Percentiles rank a stretch among this genome's conserved stretches.
Evolutionary conservation across 1,140 invertebrate genomes (phyloP).

Genomic region (Drosophila malerkotliana): DNA sequence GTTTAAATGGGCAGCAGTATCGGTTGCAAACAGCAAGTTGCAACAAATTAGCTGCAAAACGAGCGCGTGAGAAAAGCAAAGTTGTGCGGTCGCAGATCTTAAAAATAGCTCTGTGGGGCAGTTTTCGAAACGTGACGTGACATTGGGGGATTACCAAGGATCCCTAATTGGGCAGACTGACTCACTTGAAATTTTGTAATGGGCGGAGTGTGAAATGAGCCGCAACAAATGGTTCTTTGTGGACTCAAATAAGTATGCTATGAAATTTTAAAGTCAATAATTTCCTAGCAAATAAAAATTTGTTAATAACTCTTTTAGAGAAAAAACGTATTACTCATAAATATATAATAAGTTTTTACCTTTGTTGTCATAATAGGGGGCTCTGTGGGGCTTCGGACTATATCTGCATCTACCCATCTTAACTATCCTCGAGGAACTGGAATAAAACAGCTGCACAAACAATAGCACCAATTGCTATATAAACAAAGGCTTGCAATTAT

Average conservation of each 20-base stretch:
- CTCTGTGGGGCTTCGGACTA: conserved; percentile 2
- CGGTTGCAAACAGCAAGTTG: conserved; percentile 45
- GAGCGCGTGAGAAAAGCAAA: conserved; percentile 77
- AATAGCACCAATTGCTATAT: conserved; percentile 16
- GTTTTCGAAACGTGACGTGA: conserved; percentile 38
- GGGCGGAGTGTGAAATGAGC: conserved; percentile 5
- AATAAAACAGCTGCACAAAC: conserved; percentile 63
- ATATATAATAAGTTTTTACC: neutral
- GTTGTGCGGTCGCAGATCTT: conserved; percentile 47
- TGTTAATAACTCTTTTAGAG: neutral
- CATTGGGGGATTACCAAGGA: conserved; percentile 46
- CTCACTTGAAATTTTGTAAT: conserved; percentile 22
- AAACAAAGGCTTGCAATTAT: conserved; percentile 51
- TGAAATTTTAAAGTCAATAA: neutral
- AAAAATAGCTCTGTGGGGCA: conserved; percentile 35
- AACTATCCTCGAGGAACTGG: conserved; percentile 12
- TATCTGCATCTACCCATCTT: conserved; percentile 23
- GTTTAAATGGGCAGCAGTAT: conserved; percentile 3
- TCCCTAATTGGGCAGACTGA: conserved; percentile 26
- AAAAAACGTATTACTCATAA: too few species aligned
- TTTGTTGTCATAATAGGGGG: neutral
- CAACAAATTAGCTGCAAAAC: conserved; percentile 68
- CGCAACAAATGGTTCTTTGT: neutral
- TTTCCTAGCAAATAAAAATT: neutral
- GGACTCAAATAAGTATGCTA: conserved; percentile 56